Conservation (phyloP, 2,888 invertebrate genomes). For the Dynastes grantii region DNA sequence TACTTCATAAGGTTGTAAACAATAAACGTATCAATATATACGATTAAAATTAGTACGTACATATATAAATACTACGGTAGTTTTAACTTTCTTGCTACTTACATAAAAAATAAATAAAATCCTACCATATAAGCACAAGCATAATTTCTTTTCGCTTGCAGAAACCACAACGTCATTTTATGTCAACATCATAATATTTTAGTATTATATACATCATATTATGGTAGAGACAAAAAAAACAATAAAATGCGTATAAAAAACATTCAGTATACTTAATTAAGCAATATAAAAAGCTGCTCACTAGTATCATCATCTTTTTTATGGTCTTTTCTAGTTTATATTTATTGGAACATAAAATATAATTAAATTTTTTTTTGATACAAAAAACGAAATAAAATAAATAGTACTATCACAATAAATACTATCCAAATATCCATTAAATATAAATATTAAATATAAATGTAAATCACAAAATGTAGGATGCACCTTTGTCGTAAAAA, state of each 20-base stretch:
- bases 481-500: constrained; percentile 22
- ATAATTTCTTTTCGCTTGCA: constrained; percentile 18
- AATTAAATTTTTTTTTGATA: constrained; percentile 37
- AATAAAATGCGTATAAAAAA: background rate
- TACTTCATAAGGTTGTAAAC: constrained; percentile 27
- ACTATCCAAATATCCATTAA: constrained; percentile 23
- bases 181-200: constrained; percentile 11
- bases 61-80: constrained; percentile 18
- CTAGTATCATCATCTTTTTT: background rate
- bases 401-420: constrained; percentile 37
- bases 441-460: constrained; percentile 30
- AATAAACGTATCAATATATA: constrained; percentile 26
- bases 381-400: constrained; percentile 25
- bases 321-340: background rate
- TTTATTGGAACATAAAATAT: background rate
- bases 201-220: constrained; percentile 19
- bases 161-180: constrained; percentile 15
- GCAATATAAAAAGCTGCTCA: constrained; percentile 24
- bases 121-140: constrained; percentile 40
- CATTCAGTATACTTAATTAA: background rate
- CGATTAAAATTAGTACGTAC: constrained; percentile 19
- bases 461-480: constrained; percentile 34
- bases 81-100: constrained; percentile 7
- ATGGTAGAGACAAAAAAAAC: background rate
- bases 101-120: constrained; percentile 29